Percentiles rank a stretch among this genome's conserved stretches.
Conservation (phyloP, 2,113 vertebrate genomes). For the Dicrurus megarhynchus region DNA sequence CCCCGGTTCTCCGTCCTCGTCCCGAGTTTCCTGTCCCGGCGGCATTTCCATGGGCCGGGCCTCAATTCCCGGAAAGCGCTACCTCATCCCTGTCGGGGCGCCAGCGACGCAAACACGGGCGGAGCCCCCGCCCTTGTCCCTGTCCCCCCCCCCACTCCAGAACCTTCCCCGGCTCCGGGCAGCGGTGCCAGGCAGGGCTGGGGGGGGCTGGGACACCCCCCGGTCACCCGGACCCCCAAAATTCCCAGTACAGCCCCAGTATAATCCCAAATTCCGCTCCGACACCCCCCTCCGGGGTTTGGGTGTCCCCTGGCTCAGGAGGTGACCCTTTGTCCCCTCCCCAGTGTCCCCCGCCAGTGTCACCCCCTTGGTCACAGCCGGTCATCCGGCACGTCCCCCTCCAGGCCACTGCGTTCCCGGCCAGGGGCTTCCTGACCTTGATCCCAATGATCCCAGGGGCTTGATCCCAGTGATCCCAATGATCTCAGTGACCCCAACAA, state of each 20-base stretch:
- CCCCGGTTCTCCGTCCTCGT: neutral
- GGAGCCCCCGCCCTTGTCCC: neutral
- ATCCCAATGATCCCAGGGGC: neutral
- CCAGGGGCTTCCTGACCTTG: neutral
- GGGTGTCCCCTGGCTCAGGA: neutral
- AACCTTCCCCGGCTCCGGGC: neutral
- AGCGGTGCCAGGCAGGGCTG: neutral
- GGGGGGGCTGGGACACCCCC: neutral
- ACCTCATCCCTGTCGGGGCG: conserved; percentile 23
- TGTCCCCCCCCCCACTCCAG: neutral
- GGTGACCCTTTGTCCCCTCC: neutral
- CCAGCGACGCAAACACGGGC: conserved; percentile 42
- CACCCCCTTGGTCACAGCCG: neutral
- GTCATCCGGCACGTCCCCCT: accelerated
- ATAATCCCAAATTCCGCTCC: accelerated
- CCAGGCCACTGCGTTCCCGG: accelerated
- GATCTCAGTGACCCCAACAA: neutral
- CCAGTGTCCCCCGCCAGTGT: accelerated
- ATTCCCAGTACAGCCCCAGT: accelerated
- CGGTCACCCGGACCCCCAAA: accelerated
- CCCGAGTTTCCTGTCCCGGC: neutral
- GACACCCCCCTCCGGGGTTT: accelerated
- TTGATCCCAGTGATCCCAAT: neutral
- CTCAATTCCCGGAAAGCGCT: conserved; percentile 56
- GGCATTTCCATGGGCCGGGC: neutral